A percentile compares a stretch with the other conserved stretches of the same genome.
phyloP scores from a whole-genome alignment of 2,113 vertebrate species.

The Calypte anna region DNA sequence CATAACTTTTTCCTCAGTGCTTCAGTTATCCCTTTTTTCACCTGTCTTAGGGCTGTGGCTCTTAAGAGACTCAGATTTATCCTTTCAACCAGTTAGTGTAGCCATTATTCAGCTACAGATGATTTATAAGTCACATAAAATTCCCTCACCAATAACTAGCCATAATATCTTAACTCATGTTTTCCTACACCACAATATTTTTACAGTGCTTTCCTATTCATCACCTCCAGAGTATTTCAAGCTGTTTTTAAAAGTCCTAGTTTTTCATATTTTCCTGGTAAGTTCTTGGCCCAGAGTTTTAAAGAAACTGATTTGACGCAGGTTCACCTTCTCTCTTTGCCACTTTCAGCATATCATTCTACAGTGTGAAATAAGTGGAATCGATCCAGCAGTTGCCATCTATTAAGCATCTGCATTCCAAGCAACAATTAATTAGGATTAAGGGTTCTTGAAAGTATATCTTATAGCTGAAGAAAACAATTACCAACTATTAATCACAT shows the following conservation, averaged over 20 bases:
- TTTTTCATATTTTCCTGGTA: neutral
- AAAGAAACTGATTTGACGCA: neutral
- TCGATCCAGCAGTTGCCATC: conserved; percentile 45
- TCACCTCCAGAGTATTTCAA: neutral
- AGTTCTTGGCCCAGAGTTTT: neutral
- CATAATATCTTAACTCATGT: neutral
- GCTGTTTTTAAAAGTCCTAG: neutral
- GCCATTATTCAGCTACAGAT: neutral
- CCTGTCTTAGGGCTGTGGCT: neutral
- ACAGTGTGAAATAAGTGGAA: conserved; percentile 8
- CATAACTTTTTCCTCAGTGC: neutral
- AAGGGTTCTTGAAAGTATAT: conserved; percentile 40
- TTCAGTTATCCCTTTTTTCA: neutral
- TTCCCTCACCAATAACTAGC: neutral
- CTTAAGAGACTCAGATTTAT: neutral
- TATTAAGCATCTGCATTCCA: conserved; percentile 38
- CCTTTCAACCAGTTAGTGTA: neutral
- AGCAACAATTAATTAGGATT: conserved; percentile 55
- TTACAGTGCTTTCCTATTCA: neutral
- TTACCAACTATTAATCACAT: conserved; percentile 37
- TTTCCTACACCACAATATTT: neutral
- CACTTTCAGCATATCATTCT: neutral
- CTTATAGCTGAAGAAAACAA: conserved; percentile 43
- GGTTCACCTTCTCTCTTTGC: neutral
- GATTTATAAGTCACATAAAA: neutral